Conservation (phyloP, 2,888 invertebrate species). For the Heliconius hortense region DNA sequence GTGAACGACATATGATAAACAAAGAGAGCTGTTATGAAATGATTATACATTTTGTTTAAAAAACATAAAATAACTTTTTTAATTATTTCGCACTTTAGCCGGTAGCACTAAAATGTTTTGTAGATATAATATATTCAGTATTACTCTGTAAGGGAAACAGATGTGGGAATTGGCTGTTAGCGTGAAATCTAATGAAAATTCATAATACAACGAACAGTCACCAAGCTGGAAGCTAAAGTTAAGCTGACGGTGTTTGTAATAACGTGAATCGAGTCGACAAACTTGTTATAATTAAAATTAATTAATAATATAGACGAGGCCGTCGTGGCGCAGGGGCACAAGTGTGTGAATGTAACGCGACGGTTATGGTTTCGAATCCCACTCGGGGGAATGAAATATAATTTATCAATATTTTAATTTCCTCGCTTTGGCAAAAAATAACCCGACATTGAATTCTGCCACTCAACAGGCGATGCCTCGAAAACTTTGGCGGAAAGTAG, state of each 20-base stretch:
- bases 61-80: background rate
- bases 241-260: slow-evolving; percentile 49
- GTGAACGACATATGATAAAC: no score
- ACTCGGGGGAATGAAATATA: no score
- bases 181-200: slow-evolving; percentile 46
- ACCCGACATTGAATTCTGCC: no score
- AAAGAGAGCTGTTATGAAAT: no score
- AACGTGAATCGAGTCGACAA: background rate
- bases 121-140: background rate
- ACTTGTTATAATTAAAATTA: background rate
- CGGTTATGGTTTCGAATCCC: no score
- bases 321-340: no score
- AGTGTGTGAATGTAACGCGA: no score
- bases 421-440: no score
- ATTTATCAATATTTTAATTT: no score
- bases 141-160: slow-evolving; percentile 8
- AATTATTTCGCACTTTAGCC: background rate
- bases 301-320: no score
- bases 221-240: slow-evolving; percentile 40
- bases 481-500: no score
- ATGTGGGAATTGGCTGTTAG: slow-evolving; percentile 17
- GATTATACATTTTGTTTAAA: background rate
- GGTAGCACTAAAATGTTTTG: background rate
- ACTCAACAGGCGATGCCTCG: no score
- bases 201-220: slow-evolving; percentile 46